Base-by-base conservation (phyloP, 2,797 vertebrate species). In the Chiloscyllium punctatum region DNA sequence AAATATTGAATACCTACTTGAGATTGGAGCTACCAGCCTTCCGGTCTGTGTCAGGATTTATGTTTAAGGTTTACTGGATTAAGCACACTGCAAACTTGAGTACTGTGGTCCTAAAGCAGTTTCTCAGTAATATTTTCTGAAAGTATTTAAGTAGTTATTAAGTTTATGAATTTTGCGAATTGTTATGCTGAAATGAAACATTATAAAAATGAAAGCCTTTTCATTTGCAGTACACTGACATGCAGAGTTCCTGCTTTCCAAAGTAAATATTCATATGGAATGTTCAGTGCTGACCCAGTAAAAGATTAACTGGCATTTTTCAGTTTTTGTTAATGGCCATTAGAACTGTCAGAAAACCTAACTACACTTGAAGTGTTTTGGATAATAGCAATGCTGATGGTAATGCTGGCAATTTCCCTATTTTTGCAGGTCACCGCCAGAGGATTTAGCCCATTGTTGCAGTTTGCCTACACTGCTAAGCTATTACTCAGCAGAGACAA, bases 381-480 rank as follows among this genome's bases (percentile, higher is more conserved):
- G 97, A 97, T 98, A 98, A 98, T 97, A 96, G 96, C 97, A 96
- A 96, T 97, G 97, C 98, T 98, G 98, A 98, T 98, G 97, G 96
- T 98, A 98, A 98, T 71, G 0, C 97, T 97, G 97, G 96, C 98
- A 97, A 98, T 98, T 97, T 99, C 97, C 97, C 97, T 98, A 96
- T 97, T 97, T 96, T 97, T 97, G 96, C 98, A 99, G 99, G 99
- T 99, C 98, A 99, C 99, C 96, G 99, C 99, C 97, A 98, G 98
- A 97, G 99, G 99, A 97, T 99, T 99, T 96, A 99, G 98, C 97
- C 99, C 99, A 95, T 98, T 99, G 98, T 97, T 99, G 97, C 99
- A 99, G 98, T 99, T 99, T 96, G 99, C 99, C 98, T 99, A 99
- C 98, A 99, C 99, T 96, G 99, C 99, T 97, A 99, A 99, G 98